A percentile compares a stretch with the other conserved stretches of the same genome.
phyloP scores from a whole-genome alignment of 2,888 invertebrate species.

The Aporophyla nigra region DNA sequence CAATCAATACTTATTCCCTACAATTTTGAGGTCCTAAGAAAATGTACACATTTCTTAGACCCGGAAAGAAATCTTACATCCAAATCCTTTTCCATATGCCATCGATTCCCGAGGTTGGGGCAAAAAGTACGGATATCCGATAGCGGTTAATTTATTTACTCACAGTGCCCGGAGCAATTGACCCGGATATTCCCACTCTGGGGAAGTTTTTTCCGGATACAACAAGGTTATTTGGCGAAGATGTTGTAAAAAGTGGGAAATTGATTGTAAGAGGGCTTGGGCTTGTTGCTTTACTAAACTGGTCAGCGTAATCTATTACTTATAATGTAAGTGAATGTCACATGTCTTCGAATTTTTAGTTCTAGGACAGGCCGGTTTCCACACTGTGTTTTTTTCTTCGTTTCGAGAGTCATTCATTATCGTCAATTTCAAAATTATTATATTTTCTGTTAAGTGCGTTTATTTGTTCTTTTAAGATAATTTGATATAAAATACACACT shows the following conservation, averaged over 20 bases:
- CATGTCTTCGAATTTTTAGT: too few species aligned
- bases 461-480: too few species aligned
- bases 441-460: too few species aligned
- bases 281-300: conserved; percentile 54
- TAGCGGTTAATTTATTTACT: conserved; percentile 88
- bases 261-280: conserved; percentile 33
- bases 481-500: too few species aligned
- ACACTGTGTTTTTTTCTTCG: too few species aligned
- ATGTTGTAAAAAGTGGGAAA: conserved; percentile 53
- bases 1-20: neutral
- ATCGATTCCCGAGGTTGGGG: conserved; percentile 36
- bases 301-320: neutral
- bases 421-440: too few species aligned
- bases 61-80: conserved; percentile 31
- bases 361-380: too few species aligned
- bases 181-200: conserved; percentile 79
- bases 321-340: neutral
- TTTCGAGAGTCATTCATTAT: too few species aligned
- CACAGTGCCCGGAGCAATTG: conserved; percentile 80
- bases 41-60: conserved; percentile 8
- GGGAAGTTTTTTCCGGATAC: conserved; percentile 68
- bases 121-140: conserved; percentile 82
- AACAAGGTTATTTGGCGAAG: conserved; percentile 59
- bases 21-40: neutral
- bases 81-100: conserved; percentile 52